phyloP scores from a whole-genome alignment of 2,797 vertebrate species.

The Diplodus puntazzo region DNA sequence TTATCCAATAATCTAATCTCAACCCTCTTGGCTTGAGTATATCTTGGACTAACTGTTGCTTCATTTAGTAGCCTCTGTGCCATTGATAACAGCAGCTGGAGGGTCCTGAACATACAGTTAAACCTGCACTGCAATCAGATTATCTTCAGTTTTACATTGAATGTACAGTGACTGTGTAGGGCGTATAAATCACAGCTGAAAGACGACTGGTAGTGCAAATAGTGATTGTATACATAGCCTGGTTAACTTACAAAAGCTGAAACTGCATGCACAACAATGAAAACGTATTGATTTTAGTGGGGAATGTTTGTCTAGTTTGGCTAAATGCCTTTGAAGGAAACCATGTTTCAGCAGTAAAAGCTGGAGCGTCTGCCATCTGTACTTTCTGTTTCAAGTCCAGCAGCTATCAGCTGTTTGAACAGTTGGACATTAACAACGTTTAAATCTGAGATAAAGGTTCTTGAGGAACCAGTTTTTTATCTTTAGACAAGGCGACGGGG shows the following conservation, averaged over 20 bases:
- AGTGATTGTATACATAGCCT: neutral
- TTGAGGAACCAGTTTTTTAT: slow-evolving; percentile 55
- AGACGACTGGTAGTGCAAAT: too few species aligned
- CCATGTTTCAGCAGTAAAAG: neutral
- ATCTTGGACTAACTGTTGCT: slow-evolving; percentile 28
- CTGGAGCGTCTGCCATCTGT: neutral
- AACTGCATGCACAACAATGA: neutral
- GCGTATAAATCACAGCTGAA: neutral
- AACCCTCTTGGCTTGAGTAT: slow-evolving; percentile 36
- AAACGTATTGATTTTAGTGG: neutral
- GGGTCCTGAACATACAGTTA: neutral
- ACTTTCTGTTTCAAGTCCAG: neutral
- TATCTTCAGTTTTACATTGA: neutral
- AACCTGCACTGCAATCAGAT: neutral
- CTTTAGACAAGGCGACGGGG: neutral
- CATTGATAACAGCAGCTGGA: neutral
- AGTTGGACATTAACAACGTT: neutral
- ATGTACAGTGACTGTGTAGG: neutral
- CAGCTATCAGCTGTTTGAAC: neutral
- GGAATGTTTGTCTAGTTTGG: neutral
- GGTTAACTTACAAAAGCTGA: neutral
- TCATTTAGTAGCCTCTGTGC: neutral
- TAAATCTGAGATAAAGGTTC: slow-evolving; percentile 28
- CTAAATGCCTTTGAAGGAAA: neutral
- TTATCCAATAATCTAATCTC: slow-evolving; percentile 25